These are phyloP conservation scores for Trochalopteron elliotii DNA, from an alignment of 2,113 vertebrate genomes.

Conservation along the genomic window DNA sequence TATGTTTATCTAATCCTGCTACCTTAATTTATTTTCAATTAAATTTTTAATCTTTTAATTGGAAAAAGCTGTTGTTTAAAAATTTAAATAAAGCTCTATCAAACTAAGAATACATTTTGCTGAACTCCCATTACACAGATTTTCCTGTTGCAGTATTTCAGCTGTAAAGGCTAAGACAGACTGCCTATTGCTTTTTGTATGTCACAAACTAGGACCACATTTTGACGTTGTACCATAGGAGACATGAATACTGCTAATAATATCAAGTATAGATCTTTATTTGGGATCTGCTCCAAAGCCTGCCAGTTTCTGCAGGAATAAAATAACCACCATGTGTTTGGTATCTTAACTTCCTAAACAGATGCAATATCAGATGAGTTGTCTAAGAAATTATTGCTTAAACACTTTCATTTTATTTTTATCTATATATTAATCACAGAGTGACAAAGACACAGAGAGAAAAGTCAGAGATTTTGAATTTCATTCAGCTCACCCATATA, in stretches of 20 bases:
- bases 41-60: background rate
- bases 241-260: background rate
- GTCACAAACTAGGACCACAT: background rate
- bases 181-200: background rate
- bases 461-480: background rate
- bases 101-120: background rate
- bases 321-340: conserved; percentile 1
- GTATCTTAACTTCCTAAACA: background rate
- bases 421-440: background rate
- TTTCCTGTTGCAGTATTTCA: background rate
- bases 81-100: background rate
- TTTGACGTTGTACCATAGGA: background rate
- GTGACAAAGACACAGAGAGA: background rate
- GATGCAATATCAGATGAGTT: background rate
- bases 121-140: background rate
- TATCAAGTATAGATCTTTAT: background rate
- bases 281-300: conserved; percentile 18
- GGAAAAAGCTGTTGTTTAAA: background rate
- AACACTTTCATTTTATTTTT: background rate
- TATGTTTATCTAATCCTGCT: background rate
- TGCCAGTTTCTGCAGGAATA: background rate
- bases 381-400: background rate
- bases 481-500: background rate
- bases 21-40: background rate
- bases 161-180: background rate